Conservation (phyloP, 2,113 vertebrate species). For the Micronycteris hirsuta region DNA sequence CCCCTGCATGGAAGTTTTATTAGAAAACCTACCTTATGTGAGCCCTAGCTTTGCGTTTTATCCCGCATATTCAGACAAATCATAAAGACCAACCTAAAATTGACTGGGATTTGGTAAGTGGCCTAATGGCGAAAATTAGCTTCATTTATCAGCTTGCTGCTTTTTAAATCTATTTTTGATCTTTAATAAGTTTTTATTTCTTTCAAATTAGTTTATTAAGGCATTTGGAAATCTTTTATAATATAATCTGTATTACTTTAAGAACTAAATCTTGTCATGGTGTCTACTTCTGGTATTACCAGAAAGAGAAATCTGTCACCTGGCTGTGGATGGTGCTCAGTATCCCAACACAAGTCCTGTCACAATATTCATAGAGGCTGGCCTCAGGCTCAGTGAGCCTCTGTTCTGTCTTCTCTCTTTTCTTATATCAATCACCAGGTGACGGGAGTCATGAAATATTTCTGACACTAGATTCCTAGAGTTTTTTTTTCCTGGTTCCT, state of each 20-base stretch:
- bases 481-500: background rate
- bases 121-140: background rate
- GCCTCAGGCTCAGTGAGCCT: fast-evolving
- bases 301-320: background rate
- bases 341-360: background rate
- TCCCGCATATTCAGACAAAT: background rate
- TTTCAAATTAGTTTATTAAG: background rate
- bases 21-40: background rate
- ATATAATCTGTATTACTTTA: background rate
- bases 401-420: background rate
- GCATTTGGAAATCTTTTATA: background rate
- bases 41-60: background rate
- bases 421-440: background rate
- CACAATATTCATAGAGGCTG: background rate
- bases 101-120: background rate
- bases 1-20: background rate
- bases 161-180: background rate
- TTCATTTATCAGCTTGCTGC: background rate
- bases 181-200: background rate
- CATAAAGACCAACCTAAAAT: background rate
- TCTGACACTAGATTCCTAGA: background rate
- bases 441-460: background rate
- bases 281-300: background rate
- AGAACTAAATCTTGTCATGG: background rate
- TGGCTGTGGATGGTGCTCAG: background rate